Base-by-base conservation (phyloP, 2,888 invertebrate species). In the Chouioia cunea region DNA sequence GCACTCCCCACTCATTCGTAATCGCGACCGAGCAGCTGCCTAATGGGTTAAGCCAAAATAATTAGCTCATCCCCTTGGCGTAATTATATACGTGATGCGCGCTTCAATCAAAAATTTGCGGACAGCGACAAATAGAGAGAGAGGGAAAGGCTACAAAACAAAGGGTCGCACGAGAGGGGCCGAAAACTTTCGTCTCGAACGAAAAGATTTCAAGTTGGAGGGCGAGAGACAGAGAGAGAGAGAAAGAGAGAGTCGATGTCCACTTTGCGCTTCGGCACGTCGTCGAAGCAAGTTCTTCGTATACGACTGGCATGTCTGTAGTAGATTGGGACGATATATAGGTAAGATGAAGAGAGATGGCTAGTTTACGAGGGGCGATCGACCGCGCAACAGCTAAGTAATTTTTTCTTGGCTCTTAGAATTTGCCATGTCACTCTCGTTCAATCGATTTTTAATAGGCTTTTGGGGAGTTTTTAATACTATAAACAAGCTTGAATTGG, bases 231-330 rank as follows among this genome's bases (percentile, higher is more conserved):
- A 18, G 22, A 16, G 62, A 20, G 58, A 23, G 63, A 48, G 60
- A 52, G 62, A 46, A 54, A 53, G 52, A 16, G 57, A 71, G 56
- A 48, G 50, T 56, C 62, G 62, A 53, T 67, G 66, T 67, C 66
- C 66, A 66, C 66, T 66, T 66, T 59, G 53, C 44, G 47, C 56
- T 46, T 46, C 27, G 18, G 54, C 64, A 54, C 44, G 36, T 14
- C 27, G 50, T n/a, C n/a, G 6, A 27, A 6, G 27, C 27, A 27
- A 27, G 3, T 27, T 27, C 27, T 27, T 27, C 6, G 6, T 27
- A 27, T 27, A 27, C 27, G 27, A 27, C 3, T 27, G 27, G 3
- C 27, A 4, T 27, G 27, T 27, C 6, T n/a, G n/a, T 14, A 53
- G 59, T 52, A 52, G 66, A 59, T 58, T 46, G 66, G 47, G 47